Evolutionary conservation across 2,113 vertebrate species (phyloP).

Genomic region (Actinemys pallida): DNA sequence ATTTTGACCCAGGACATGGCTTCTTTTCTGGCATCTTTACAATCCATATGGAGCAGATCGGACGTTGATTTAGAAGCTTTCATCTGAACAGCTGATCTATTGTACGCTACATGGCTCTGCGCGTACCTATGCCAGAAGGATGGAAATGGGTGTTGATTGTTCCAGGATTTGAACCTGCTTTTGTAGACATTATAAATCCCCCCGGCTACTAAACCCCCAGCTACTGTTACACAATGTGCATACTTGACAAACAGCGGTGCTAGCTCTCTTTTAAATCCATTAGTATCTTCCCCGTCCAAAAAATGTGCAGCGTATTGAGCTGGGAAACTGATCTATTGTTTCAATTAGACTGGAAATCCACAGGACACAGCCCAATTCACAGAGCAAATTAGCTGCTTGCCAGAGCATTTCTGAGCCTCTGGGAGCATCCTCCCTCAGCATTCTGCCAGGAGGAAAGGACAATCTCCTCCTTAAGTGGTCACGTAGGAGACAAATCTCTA

Average conservation of each 20-base stretch:
- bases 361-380: slow-evolving; percentile 24
- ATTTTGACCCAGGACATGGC: fast-evolving
- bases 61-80: fast-evolving
- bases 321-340: fast-evolving
- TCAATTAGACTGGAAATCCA: neutral
- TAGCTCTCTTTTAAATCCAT: fast-evolving
- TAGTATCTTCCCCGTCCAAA: neutral
- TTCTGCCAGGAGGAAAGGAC: fast-evolving
- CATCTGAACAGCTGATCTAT: neutral
- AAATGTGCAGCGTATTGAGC: neutral
- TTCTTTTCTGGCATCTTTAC: no score
- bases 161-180: neutral
- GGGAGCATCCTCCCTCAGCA: neutral
- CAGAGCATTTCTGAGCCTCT: fast-evolving
- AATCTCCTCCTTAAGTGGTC: neutral
- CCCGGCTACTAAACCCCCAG: fast-evolving
- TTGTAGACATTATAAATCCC: neutral
- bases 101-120: neutral
- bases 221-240: neutral
- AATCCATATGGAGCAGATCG: fast-evolving
- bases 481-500: neutral
- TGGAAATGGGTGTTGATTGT: neutral
- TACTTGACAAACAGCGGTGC: fast-evolving
- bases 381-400: neutral
- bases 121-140: neutral